Evolutionary conservation across 1,140 invertebrate species (phyloP), one percentile per base, ranked within the genome.

Genomic region (Drosophila miranda): DNA sequence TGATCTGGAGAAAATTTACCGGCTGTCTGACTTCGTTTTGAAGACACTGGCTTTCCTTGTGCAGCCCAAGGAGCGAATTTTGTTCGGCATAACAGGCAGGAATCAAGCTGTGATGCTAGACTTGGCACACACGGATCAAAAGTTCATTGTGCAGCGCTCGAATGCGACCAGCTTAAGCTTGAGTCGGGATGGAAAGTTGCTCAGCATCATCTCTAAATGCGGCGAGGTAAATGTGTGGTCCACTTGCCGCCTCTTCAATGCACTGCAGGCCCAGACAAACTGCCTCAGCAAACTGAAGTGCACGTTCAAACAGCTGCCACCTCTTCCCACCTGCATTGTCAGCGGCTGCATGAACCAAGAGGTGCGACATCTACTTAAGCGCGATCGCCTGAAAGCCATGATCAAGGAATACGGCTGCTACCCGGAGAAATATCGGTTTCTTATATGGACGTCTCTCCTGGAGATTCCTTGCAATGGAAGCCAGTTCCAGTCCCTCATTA

Each of bases 341-440:
- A 53, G 41, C 23, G 68, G 69, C n/a, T 45, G 55, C 14, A 43
- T 69, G 7, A 63, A 82, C 26, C 54, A 71, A 3, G 76, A 91
- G 30, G 8, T 91, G 21, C 73, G 77, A 0, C 76, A 86, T 5
- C 56, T 90, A 2, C 49, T 91, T 0, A 82, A 87, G 26, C 82
- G 70, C 5, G 55, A 75, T 3, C 76, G 89, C 2, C 64, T 91
- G 11, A 49, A 57, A 5, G 57, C 92, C 51, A 96, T 98, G 76
- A 90, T 98, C 38, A 94, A 93, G 89, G 95, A 96, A 74, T 96
- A 94, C 91, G 94, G 94, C 48, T 95, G 96, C 91, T 97, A 96
- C 91, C 96, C 96, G 26, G 93, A 94, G 30, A 94, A 94, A 86
- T 96, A 96, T 91, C 92, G 96, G 58, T 91, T 92, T 55, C 92